phyloP scores from a whole-genome alignment of 2,113 vertebrate genomes.

The Picathartes gymnocephalus region DNA sequence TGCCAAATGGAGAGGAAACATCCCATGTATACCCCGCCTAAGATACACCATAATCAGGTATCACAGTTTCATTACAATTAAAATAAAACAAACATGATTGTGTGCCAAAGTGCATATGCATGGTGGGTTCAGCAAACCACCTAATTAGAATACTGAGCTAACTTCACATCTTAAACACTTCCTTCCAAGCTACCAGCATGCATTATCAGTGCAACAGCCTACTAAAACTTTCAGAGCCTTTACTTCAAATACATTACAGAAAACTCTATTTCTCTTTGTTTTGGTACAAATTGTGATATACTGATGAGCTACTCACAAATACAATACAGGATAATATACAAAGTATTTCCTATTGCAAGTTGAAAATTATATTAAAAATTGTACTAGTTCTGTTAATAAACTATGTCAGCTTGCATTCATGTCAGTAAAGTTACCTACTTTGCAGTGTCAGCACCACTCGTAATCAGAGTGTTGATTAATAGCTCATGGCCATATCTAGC shows the following conservation, averaged over 20 bases:
- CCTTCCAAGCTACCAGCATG: neutral
- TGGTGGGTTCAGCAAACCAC: neutral
- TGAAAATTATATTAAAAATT: neutral
- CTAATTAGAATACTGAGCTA: neutral
- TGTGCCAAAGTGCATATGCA: neutral
- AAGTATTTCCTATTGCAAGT: neutral
- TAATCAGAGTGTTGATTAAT: slow-evolving; percentile 96
- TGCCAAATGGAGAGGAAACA: slow-evolving; percentile 98
- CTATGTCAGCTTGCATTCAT: neutral
- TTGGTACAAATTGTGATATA: neutral
- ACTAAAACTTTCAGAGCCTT: neutral
- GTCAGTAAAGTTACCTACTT: slow-evolving; percentile 80
- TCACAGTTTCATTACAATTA: slow-evolving; percentile 56
- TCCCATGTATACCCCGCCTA: slow-evolving; percentile 95
- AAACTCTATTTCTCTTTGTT: neutral
- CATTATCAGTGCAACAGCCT: neutral
- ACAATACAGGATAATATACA: neutral
- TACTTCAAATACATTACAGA: neutral
- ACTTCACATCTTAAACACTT: neutral
- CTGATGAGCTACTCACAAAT: neutral
- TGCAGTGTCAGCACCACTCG: slow-evolving; percentile 92
- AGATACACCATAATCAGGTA: slow-evolving; percentile 68
- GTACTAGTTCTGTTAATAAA: neutral
- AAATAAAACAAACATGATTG: slow-evolving; percentile 43
- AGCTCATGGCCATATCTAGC: slow-evolving; percentile 97